A percentile compares a stretch with the other conserved stretches of the same genome.
phyloP scores from a whole-genome alignment of 2,797 vertebrate species.

The Anas bahamensis region DNA sequence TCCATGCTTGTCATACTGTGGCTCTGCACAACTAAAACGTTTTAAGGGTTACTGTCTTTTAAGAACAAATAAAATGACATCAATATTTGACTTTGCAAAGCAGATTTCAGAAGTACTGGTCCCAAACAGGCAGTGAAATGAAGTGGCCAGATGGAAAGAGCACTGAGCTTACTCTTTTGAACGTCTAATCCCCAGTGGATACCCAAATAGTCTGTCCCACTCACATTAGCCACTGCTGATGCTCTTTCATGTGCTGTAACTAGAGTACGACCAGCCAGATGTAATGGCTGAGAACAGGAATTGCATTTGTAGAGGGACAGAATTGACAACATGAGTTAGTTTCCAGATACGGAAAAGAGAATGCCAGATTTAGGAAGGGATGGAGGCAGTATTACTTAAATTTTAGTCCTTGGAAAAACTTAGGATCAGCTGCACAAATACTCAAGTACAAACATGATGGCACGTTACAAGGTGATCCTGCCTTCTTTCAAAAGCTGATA shows the following conservation, averaged over 20 bases:
- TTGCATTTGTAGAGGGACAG: neutral
- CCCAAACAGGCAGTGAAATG: neutral
- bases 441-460: neutral
- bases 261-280: neutral
- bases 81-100: conserved; percentile 4
- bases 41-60: neutral
- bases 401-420: neutral
- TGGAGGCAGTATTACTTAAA: neutral
- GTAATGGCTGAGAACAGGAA: neutral
- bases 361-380: neutral
- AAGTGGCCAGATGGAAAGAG: conserved; percentile 27
- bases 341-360: neutral
- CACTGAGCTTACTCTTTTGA: conserved; percentile 1
- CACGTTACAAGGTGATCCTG: neutral
- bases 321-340: neutral
- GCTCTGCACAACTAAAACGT: neutral
- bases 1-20: neutral
- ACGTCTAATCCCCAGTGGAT: conserved; percentile 13
- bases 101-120: neutral
- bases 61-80: neutral
- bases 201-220: conserved; percentile 26
- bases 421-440: neutral
- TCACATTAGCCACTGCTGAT: conserved; percentile 15
- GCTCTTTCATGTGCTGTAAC: conserved; percentile 4
- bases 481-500: neutral